Evolutionary conservation across 2,888 invertebrate species (phyloP).

Genomic region (Euplexia lucipara): DNA sequence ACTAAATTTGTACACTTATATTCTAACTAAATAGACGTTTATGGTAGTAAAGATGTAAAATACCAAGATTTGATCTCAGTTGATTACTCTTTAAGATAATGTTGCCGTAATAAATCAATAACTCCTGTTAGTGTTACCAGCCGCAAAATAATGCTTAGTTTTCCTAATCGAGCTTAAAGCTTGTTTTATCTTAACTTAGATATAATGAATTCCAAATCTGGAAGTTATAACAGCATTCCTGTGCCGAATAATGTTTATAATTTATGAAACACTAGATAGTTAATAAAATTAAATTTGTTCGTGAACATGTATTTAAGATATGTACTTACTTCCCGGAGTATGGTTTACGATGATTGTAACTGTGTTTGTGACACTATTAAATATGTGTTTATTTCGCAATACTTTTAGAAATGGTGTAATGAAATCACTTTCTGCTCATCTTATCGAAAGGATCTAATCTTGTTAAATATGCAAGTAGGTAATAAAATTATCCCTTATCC

Average conservation of each 20-base stretch:
- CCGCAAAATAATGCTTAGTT: constrained; percentile 68
- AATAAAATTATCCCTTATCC: constrained; percentile 16
- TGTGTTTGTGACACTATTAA: constrained; percentile 14
- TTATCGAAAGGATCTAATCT: constrained; percentile 10
- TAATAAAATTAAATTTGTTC: constrained; percentile 60
- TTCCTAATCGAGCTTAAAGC: constrained; percentile 74
- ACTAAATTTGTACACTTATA: constrained; percentile 20
- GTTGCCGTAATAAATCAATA: constrained; percentile 64
- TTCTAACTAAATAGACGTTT: constrained; percentile 27
- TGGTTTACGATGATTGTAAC: constrained; percentile 25
- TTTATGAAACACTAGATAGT: constrained; percentile 68
- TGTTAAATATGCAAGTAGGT: constrained; percentile 2
- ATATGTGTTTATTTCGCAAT: constrained; percentile 22
- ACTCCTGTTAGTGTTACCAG: constrained; percentile 62
- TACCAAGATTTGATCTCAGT: constrained; percentile 41
- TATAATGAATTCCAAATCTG: constrained; percentile 88
- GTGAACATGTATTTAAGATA: constrained; percentile 44
- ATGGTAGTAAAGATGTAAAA: constrained; percentile 46
- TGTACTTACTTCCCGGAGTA: constrained; percentile 23
- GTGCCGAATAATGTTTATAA: constrained; percentile 73
- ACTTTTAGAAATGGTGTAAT: neutral
- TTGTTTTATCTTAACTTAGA: constrained; percentile 81
- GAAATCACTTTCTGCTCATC: neutral
- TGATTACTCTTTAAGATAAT: constrained; percentile 59
- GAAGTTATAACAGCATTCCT: constrained; percentile 83